Conservation (phyloP, 2,888 invertebrate genomes). For the Monoplex corrugatus region DNA sequence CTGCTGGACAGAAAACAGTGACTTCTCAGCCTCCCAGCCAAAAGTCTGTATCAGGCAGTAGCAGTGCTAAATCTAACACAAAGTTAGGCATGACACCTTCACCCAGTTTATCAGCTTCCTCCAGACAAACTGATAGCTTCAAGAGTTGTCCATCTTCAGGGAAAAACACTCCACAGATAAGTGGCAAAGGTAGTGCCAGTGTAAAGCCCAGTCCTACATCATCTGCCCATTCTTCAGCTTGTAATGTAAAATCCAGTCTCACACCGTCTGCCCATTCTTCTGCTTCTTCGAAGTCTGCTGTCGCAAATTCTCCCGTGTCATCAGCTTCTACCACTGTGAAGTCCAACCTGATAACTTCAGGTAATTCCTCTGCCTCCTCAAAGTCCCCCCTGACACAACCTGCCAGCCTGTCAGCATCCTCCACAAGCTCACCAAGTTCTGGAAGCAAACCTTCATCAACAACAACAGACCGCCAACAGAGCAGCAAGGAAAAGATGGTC, state of each 20-base stretch:
- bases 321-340: background rate
- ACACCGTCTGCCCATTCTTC: background rate
- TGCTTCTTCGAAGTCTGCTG: background rate
- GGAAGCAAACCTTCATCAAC: background rate
- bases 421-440: background rate
- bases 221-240: too few species aligned
- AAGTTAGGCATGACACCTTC: background rate
- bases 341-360: too few species aligned
- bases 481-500: background rate
- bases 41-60: background rate
- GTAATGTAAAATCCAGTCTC: background rate
- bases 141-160: too few species aligned
- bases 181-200: background rate
- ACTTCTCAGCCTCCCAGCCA: background rate
- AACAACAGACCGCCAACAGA: background rate
- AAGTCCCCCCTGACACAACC: too few species aligned
- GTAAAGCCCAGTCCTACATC: background rate
- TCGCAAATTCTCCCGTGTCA: background rate
- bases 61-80: background rate
- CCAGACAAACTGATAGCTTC: background rate
- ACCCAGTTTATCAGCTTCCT: background rate
- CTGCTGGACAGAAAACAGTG: background rate
- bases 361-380: too few species aligned
- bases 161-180: background rate
- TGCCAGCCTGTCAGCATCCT: too few species aligned